phyloP scores from a whole-genome alignment of 92 coral and sea anemone species.

The Montipora capitata region DNA sequence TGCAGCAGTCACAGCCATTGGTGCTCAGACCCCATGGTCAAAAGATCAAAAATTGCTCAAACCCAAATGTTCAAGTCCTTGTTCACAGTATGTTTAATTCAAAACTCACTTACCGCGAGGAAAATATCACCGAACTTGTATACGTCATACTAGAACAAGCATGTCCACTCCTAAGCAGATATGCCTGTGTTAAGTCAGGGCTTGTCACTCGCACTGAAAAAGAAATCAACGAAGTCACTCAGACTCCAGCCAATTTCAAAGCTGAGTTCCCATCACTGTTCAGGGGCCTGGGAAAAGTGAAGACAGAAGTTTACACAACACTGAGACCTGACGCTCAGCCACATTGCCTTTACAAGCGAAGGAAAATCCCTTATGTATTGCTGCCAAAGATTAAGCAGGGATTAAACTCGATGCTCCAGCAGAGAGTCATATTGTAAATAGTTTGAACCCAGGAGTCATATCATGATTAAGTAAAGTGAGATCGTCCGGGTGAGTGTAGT shows the following conservation, averaged over 20 bases:
- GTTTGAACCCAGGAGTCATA: no score
- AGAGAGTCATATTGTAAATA: not conserved
- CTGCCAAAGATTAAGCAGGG: constrained; percentile 54
- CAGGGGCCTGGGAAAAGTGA: constrained; percentile 30
- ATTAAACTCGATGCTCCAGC: constrained; percentile 55
- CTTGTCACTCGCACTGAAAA: not conserved
- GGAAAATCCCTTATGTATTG: constrained; percentile 50
- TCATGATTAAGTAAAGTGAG: no score
- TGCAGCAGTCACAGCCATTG: constrained; percentile 26
- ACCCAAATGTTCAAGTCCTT: constrained; percentile 45
- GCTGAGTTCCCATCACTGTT: constrained; percentile 21
- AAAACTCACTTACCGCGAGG: constrained; percentile 45
- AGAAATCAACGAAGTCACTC: not conserved
- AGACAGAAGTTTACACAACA: constrained; percentile 37
- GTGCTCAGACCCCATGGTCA: not conserved
- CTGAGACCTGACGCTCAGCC: constrained; percentile 50
- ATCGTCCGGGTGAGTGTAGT: no score
- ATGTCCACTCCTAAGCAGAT: constrained; percentile 35
- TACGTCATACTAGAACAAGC: constrained; percentile 46
- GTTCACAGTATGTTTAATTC: constrained; percentile 54
- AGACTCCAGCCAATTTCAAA: no score
- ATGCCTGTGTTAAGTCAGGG: constrained; percentile 15
- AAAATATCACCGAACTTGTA: constrained; percentile 42
- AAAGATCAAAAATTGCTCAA: not conserved
- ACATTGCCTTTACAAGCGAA: constrained; percentile 27